Base-by-base conservation (phyloP, 2,797 vertebrate species). In the Cryptoblepharus egeriae region DNA sequence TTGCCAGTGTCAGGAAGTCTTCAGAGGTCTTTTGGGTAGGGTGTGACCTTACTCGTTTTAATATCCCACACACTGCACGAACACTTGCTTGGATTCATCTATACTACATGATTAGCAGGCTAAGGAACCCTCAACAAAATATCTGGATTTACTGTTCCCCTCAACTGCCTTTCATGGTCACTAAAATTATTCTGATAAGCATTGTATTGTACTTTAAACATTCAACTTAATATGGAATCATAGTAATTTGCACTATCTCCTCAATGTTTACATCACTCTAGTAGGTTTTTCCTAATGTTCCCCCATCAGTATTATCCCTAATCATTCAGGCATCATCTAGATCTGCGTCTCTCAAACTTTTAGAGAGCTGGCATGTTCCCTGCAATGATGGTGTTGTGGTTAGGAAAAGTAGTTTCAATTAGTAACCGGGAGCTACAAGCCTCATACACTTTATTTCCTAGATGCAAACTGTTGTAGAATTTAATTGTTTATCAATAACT, bases 401-500 rank as follows among this genome's bases (percentile, higher is more conserved):
- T 22, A 71, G 24, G 28, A 80, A 57, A 4, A 71, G 9, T 1
- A 22, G 2, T 69, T 60, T 61, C 7, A 58, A 52, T 4, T 55
- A 16, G 15, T 20, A 3, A 2, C 1, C 37, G 49, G 7, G 22
- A 58, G 11, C 37, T n/a, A 18, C 1, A 55, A 42, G 22, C 22
- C 1, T 60, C n/a, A 22, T 32, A 9, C 24, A 30, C 12, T 22
- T 35, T 64, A 52, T 32, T 39, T 35, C 20, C 61, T 37, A 57
- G 11, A 28, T 18, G 24, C 1, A 20, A 2, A 57, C 13, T 4
- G 3, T 20, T 57, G 37, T 77, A 79, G 42, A 20, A n/a, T 26
- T 61, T 30, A 61, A 52, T 24, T 1, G 13, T 61, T 58, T 1
- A 65, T 81, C 78, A 60, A 76, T 12, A 85, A 94, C 97, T 95